Base-by-base conservation (phyloP, 1,140 invertebrate genomes). In the Laupala kohalensis region DNA sequence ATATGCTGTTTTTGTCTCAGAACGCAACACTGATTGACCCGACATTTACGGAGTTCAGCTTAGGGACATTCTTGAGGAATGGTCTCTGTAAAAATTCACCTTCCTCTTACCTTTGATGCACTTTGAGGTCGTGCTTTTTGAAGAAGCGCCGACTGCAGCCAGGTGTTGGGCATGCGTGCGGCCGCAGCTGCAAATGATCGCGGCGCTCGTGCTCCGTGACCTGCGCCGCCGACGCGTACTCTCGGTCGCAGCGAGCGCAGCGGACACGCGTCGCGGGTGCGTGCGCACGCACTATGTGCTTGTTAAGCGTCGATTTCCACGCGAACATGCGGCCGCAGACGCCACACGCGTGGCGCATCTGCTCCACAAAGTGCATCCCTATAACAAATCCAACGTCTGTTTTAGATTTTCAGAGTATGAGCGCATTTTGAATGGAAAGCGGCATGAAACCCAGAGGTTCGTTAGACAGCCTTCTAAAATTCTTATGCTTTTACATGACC, bases 221-320 rank as follows among this genome's bases (percentile, higher is more conserved):
- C 69, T 73, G 72, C 12, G 70, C 68, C 13, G 28, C 24, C 6
- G 72, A 64, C 13, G 70, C 67, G 65, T 73, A 74, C 24, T 71
- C 70, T 26, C 69, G 70, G 2, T 23, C 29, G 66, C 74, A 75
- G 30, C 72, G 26, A 15, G 69, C 53, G 72, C 69, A 73, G 4
- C 24, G 19, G 53, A 63, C 28, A 15, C 29, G 26, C n/a, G 67
- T 24, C 0, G 64, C 24, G 0, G 64, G 67, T 65, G 70, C 69
- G 68, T 76, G 74, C 6, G 70, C 70, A 13, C 19, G 9, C 6
- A 67, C 26, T 19, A 75, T 69, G 65, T 78, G 77, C 29, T 74
- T 76, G 30, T 74, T 76, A 25, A 75, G 74, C 0, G 77, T 77
- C 27, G 76, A 76, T 37, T 76, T 75, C 74, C 77, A 78, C 9